Percentiles rank a stretch among this genome's conserved stretches.
Conservation (phyloP, 2,888 invertebrate genomes). For the Ditula angustiorana region DNA sequence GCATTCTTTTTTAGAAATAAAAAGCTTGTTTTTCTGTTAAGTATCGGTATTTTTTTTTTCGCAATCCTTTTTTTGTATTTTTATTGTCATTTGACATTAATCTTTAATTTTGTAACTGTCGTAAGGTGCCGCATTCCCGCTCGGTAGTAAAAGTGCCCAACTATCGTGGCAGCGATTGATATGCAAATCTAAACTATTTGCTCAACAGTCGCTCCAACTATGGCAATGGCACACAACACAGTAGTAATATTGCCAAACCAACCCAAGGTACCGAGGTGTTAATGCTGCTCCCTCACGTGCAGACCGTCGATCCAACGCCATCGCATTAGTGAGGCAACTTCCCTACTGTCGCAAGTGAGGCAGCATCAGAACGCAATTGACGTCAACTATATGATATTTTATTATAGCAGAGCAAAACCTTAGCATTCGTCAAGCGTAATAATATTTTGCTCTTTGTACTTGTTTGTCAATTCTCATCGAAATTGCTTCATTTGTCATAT, state of each 20-base stretch:
- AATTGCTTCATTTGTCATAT: neutral
- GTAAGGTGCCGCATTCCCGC: no score
- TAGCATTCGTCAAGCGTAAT: conserved; percentile 11
- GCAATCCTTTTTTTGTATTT: no score
- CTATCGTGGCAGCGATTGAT: neutral
- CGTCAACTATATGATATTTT: neutral
- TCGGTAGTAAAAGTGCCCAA: no score
- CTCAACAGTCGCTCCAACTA: neutral
- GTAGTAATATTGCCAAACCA: neutral
- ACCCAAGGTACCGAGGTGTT: conserved; percentile 2
- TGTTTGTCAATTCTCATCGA: neutral
- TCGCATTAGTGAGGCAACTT: conserved; percentile 19
- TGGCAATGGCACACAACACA: neutral
- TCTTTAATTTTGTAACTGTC: no score
- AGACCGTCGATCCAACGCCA: conserved; percentile 22
- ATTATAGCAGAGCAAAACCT: neutral
- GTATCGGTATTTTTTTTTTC: no score
- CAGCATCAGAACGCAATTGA: conserved; percentile 3
- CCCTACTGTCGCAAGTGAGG: conserved; percentile 20
- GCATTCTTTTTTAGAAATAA: no score
- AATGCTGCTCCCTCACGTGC: conserved; percentile 15
- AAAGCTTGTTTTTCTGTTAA: no score
- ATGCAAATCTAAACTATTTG: neutral
- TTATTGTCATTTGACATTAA: no score
- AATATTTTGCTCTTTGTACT: neutral